A percentile compares a stretch with the other conserved stretches of the same genome.
Evolutionary conservation across 2,888 invertebrate species (phyloP).

Genomic region (Cantharis lateralis): DNA sequence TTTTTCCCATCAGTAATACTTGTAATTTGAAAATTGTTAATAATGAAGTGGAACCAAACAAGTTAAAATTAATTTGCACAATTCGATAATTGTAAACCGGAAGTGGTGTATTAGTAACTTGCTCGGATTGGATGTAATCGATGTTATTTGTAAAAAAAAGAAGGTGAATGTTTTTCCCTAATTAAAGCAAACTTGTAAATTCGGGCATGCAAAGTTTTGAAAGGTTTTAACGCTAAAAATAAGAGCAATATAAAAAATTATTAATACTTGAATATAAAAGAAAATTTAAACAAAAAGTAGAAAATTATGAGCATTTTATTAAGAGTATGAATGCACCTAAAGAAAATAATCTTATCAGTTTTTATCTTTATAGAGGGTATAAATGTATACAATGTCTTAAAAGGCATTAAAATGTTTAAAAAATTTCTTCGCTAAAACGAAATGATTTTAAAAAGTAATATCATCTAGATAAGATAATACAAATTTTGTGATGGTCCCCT

Average conservation of each 20-base stretch:
- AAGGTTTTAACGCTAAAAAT: not conserved
- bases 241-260: not conserved
- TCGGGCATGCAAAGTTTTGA: too few species aligned
- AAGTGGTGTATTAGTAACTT: not conserved
- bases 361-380: conserved; percentile 30
- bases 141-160: not conserved
- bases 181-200: not conserved
- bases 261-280: not conserved
- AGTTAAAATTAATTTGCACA: not conserved
- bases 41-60: not conserved
- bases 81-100: not conserved
- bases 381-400: conserved; percentile 28
- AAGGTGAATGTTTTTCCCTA: not conserved
- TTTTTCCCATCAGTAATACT: not conserved
- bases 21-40: not conserved
- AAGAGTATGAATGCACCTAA: conserved; percentile 27
- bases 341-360: conserved; percentile 28
- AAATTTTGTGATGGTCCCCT: conserved; percentile 11
- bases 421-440: conserved; percentile 10
- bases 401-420: conserved; percentile 22
- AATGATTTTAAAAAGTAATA: conserved; percentile 4
- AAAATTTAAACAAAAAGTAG: not conserved
- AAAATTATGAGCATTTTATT: conserved; percentile 31
- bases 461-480: conserved; percentile 18
- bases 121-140: not conserved